These are phyloP conservation scores for Halictus ligatus DNA, from an alignment of 2,888 invertebrate species.

Conservation along the genomic window DNA sequence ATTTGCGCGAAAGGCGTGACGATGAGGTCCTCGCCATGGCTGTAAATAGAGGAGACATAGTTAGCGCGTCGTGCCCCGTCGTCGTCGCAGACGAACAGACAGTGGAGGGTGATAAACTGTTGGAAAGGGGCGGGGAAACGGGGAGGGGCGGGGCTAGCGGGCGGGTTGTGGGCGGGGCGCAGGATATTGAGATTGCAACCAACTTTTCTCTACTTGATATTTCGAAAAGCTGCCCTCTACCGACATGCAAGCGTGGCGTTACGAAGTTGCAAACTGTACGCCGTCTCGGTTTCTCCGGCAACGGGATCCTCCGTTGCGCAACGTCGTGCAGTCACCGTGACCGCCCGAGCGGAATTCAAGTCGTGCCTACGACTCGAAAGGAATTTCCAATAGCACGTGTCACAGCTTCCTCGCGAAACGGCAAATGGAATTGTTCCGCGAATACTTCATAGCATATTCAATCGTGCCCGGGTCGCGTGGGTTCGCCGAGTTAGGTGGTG, in stretches of 20 bases:
- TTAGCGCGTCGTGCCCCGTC: background rate
- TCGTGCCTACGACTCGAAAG: background rate
- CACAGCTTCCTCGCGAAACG: background rate
- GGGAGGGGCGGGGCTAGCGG: background rate
- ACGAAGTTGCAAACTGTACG: constrained; percentile 49
- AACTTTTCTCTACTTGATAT: constrained; percentile 35
- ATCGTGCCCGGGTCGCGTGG: background rate
- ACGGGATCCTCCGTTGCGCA: background rate
- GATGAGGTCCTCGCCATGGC: constrained; percentile 99
- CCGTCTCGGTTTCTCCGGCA: background rate
- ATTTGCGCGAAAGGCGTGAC: constrained; percentile 99
- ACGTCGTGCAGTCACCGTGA: background rate
- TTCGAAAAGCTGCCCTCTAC: constrained; percentile 56
- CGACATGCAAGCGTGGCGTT: constrained; percentile 58
- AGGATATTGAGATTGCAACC: constrained; percentile 13
- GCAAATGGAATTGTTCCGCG: background rate
- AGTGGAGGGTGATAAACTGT: background rate
- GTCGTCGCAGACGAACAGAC: too few relatives aligned
- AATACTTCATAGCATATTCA: background rate
- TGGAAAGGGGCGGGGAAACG: background rate
- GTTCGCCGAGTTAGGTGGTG: background rate
- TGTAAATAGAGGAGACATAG: constrained; percentile 83
- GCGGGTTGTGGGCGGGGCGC: background rate
- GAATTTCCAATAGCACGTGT: background rate
- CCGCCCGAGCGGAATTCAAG: background rate